Evolutionary conservation across 64 coral and sea anemone genomes (phyloP), one percentile per base, ranked within the genome.

Genomic region (Astreopora myriophthalma): DNA sequence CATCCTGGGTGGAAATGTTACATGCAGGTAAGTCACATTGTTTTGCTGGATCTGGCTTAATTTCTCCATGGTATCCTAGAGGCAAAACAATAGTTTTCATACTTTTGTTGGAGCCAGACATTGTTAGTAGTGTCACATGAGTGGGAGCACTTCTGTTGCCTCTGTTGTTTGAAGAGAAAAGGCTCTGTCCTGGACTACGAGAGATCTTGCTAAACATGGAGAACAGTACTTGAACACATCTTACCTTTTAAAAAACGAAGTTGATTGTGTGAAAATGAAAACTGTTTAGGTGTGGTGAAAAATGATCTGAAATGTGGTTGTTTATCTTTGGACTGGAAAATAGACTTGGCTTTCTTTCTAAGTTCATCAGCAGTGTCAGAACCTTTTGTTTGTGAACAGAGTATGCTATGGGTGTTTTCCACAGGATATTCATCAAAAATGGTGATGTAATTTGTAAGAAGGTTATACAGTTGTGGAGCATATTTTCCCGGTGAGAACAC

Each of bases 401-500:
- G 39, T 57, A 91, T 91, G 31, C 89, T 91, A 49, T 91, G 89
- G 1, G 76, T 69, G 55, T 91, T 91, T 71, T 91, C 77, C 3
- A 91, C 89, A 35, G 90, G 90, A 76, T 92, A 92, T 63, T 93
- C 92, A 87, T 93, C 85, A 79, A 81, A 79, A 49, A 88, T 40
- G 23, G 29, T 63, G 2, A 87, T 74, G 48, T 79, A 81, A 1
- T 77, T 52, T 73, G 22, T 42, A 35, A 87, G 63, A 32, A 81
- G 74, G 22, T 77, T 65, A 77, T 75, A 93, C 29, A 93, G 74
- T 58, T 87, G 36, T 51, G 92, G 52, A 24, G 38, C 33, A 60
- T 93, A 9, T 72, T 87, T 88, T 81, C 84, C 84, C 92, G 88
- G 40, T 93, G 68, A 14, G 42, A n/a, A 13, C 72, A 87, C 72